phyloP scores from a whole-genome alignment of 2,113 vertebrate species.

The Parotia lawesii region DNA sequence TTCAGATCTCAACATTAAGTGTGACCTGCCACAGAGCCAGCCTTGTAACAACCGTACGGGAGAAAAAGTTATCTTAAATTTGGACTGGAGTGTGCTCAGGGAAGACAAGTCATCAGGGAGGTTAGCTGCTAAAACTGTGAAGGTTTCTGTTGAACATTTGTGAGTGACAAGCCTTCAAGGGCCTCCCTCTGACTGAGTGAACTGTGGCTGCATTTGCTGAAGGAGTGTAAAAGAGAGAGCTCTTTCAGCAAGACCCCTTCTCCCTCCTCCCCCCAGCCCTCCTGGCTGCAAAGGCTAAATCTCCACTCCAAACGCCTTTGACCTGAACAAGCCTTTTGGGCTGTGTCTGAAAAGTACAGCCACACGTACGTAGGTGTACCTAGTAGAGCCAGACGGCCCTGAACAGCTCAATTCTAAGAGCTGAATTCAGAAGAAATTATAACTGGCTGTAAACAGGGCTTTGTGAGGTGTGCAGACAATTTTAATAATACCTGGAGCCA shows the following conservation, averaged over 20 bases:
- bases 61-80: neutral
- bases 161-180: neutral
- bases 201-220: neutral
- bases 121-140: neutral
- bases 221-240: neutral
- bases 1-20: neutral
- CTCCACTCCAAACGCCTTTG: neutral
- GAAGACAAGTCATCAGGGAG: neutral
- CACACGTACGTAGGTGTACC: accelerated
- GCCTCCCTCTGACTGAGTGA: neutral
- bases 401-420: neutral
- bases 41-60: accelerated
- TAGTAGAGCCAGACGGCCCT: neutral
- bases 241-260: neutral
- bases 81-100: neutral
- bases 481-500: neutral
- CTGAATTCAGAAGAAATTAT: neutral
- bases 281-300: neutral
- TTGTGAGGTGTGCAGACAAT: neutral
- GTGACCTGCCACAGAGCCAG: neutral
- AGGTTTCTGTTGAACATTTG: neutral
- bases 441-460: neutral
- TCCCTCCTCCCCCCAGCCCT: neutral
- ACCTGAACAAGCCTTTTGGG: neutral
- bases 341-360: neutral